These are phyloP conservation scores for Spongia lamella DNA, from an alignment of 37 sponge, comb jelly and placozoan species.

Conservation along the genomic window DNA sequence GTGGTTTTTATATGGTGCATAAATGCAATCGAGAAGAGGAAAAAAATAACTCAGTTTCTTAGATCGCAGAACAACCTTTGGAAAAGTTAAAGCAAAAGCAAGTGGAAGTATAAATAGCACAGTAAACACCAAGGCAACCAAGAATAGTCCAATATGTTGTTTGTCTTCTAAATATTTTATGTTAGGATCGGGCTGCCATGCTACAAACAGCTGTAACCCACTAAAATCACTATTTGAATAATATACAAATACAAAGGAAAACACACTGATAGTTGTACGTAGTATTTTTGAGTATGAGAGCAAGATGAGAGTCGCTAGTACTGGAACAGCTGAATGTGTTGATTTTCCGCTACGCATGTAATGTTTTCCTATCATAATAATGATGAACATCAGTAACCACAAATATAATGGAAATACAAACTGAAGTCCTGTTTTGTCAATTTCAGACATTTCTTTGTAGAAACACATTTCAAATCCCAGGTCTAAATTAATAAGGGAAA, in stretches of 20 bases:
- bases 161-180: neutral
- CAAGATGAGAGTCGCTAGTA: slow-evolving; percentile 52
- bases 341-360: too few species aligned
- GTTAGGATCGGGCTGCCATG: slow-evolving; percentile 51
- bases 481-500: too few species aligned
- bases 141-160: neutral
- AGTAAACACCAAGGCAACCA: slow-evolving; percentile 7
- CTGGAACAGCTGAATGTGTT: slow-evolving; percentile 2
- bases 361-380: too few species aligned
- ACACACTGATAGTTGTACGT: slow-evolving; percentile 16
- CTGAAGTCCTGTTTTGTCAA: too few species aligned
- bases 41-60: neutral
- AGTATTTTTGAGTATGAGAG: slow-evolving; percentile 48
- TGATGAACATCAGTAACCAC: too few species aligned
- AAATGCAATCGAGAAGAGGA: slow-evolving; percentile 33
- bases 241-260: slow-evolving; percentile 9
- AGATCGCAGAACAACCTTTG: neutral
- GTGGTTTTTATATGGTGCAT: slow-evolving; percentile 42
- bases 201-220: neutral
- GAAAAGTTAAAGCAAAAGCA: slow-evolving; percentile 12
- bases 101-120: slow-evolving; percentile 20
- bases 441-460: too few species aligned
- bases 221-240: neutral
- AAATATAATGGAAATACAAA: too few species aligned
- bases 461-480: too few species aligned